Percentiles rank a stretch among this genome's conserved stretches.
phyloP scores from a whole-genome alignment of 2,113 vertebrate genomes.

The Clarias batrachus region DNA sequence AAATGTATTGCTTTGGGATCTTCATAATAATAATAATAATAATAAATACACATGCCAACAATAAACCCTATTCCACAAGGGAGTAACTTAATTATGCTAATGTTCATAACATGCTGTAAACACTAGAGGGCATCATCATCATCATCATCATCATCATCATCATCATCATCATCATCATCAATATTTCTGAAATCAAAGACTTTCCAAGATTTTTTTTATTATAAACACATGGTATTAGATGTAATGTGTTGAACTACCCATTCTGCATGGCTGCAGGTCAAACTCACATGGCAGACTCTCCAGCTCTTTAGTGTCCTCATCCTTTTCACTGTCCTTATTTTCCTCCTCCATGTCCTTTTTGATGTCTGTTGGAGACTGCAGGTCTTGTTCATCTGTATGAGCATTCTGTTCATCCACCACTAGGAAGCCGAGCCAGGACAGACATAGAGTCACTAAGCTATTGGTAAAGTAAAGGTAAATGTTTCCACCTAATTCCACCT shows the following conservation, averaged over 20 bases:
- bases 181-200: not conserved
- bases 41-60: not conserved
- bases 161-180: slow-evolving; percentile 1
- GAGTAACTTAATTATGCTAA: not conserved
- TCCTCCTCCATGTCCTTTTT: slow-evolving; percentile 83
- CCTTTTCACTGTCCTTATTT: slow-evolving; percentile 86
- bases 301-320: slow-evolving; percentile 85
- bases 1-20: slow-evolving; percentile 28
- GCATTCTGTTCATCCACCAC: slow-evolving; percentile 91
- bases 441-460: not conserved
- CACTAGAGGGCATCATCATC: slow-evolving; percentile 33
- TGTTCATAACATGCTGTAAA: not conserved
- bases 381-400: slow-evolving; percentile 79
- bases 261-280: not conserved
- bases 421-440: slow-evolving; percentile 56
- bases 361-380: slow-evolving; percentile 76
- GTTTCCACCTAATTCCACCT: not conserved
- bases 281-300: slow-evolving; percentile 75
- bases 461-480: not conserved
- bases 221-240: not conserved
- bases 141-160: not conserved
- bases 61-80: not conserved
- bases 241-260: not conserved
- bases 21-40: not conserved
- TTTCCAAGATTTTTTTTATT: not conserved